Conservation (phyloP, 2,888 invertebrate genomes). For the Eupithecia exiguata region DNA sequence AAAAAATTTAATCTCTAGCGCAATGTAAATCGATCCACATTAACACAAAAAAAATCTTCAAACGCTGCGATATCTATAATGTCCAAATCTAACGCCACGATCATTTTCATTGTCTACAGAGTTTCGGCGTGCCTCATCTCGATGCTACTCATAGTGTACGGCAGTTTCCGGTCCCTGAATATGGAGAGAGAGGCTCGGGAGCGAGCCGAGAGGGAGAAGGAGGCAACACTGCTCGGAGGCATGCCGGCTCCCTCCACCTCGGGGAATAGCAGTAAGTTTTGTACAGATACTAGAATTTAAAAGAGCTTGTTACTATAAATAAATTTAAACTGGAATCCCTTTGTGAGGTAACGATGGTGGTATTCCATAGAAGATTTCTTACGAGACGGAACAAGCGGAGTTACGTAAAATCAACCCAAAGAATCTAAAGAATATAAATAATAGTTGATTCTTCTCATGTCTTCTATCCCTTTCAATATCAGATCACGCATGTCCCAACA, state of each 20-base stretch:
- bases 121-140: conserved; percentile 98
- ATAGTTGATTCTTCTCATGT: too few species aligned
- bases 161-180: conserved; percentile 97
- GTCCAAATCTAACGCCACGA: background rate
- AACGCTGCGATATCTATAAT: background rate
- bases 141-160: conserved; percentile 98
- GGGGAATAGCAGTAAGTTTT: conserved; percentile 65
- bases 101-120: conserved; percentile 65
- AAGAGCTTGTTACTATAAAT: background rate
- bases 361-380: too few species aligned
- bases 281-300: background rate
- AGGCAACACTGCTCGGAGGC: conserved; percentile 85
- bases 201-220: conserved; percentile 89
- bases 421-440: too few species aligned
- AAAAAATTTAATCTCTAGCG: too few species aligned
- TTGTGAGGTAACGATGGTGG: too few species aligned
- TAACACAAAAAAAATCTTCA: too few species aligned
- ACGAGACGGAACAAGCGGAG: too few species aligned
- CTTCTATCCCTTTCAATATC: too few species aligned
- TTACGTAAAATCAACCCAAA: background rate
- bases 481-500: too few species aligned
- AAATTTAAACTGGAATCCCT: too few species aligned
- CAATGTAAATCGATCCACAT: background rate
- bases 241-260: conserved; percentile 70
- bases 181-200: conserved; percentile 97